Evolutionary conservation across 1,140 invertebrate species (phyloP), one percentile per base, ranked within the genome.

Genomic region (Eupristina koningsbergeri): DNA sequence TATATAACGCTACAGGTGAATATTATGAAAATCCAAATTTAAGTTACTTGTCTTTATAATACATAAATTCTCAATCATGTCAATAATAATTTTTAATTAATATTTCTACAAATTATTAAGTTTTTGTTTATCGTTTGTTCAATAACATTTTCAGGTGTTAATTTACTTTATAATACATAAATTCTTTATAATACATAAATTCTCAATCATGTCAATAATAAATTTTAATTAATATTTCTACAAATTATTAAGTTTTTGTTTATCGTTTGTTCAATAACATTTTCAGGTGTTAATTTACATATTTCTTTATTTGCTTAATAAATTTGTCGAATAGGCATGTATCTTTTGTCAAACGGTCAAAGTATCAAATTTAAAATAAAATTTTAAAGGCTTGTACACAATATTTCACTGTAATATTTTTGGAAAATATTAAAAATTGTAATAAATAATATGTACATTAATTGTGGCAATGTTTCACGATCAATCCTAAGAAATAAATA

Each of bases 11-110:
- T 67, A 41, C 41, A 67, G 31, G 19, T 26, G 61, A 80, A 63
- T 80, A 80, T 80, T 69, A 80, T 81, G 69, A 26, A 73, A 73
- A 81, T 73, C 34, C 36, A 81, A 67, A n/a, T 73, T 73, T 47
- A 61, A 69, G 45, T 45, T 41, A 80, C 41, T 80, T 39, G 34
- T 63, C 41, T 81, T 81, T 31, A 61, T 29, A 29, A 34, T 61
- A n/a, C 45, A 58, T 81, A 61, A 81, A 74, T 81, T 31, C 26
- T 81, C 74, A 81, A 81, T 81, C 34, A 29, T 45, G 69, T 61
- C 79, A 74, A 67, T 36, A 74, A 34, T 15, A 36, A 74, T 81
- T 45, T 13, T 22, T 6, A 45, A n/a, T 58, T 58, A 58, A 58
- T 58, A 19, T 26, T 58, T 58, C 53, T 8, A 58, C 22, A 58